These are phyloP conservation scores for Siphamia tubifer DNA, from an alignment of 2,113 vertebrate genomes.

Conservation along the genomic window DNA sequence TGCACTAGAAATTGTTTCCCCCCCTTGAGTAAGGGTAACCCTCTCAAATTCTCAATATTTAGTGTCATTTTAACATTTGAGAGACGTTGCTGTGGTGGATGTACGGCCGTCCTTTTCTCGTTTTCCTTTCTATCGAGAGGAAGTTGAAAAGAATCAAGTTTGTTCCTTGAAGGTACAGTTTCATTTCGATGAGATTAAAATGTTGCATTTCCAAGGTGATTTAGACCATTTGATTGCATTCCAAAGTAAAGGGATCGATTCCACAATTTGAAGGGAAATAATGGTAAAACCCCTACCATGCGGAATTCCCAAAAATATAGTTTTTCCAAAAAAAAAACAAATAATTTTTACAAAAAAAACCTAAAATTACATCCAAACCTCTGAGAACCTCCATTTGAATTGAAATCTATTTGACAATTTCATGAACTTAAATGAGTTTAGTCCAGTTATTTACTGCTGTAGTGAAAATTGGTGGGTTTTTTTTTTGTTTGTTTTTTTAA, in stretches of 20 bases:
- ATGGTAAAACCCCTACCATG: conserved; percentile 36
- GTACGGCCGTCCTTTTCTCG: conserved; percentile 47
- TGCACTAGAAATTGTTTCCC: conserved; percentile 69
- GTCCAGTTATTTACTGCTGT: conserved; percentile 59
- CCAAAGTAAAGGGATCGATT: conserved; percentile 72
- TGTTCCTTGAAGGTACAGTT: conserved; percentile 78
- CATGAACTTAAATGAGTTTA: conserved; percentile 43
- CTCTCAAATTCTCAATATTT: conserved; percentile 76
- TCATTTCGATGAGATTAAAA: conserved; percentile 28
- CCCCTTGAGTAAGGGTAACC: conserved; percentile 50
- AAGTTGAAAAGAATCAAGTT: conserved; percentile 26
- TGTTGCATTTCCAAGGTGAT: conserved; percentile 35
- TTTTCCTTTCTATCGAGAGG: conserved; percentile 50
- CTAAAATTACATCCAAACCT: conserved; percentile 31
- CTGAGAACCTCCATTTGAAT: conserved; percentile 42
- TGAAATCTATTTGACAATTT: conserved; percentile 44
- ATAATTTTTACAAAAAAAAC: too few relatives aligned
- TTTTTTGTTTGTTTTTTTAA: conserved; percentile 36
- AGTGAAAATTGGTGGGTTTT: too few relatives aligned
- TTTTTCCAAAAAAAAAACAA: conserved; percentile 20
- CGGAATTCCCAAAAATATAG: conserved; percentile 23
- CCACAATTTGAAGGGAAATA: conserved; percentile 58
- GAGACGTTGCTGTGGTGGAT: conserved; percentile 64
- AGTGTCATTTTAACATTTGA: conserved; percentile 84
- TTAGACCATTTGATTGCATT: conserved; percentile 70